These are phyloP conservation scores for Lamproptera curius DNA, from an alignment of 2,888 invertebrate species.

Conservation along the genomic window DNA sequence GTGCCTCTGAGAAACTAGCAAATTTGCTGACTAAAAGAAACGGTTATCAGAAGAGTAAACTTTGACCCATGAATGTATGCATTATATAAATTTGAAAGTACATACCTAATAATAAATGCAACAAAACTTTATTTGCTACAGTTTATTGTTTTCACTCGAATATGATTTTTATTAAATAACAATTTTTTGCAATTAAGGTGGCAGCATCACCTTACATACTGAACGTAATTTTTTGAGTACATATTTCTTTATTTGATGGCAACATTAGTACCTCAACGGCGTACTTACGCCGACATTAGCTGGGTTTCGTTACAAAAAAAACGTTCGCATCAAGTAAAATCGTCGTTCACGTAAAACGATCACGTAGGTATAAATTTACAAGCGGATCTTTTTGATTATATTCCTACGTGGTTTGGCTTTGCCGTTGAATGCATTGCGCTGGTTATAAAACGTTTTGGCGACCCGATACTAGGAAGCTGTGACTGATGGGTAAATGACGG, in stretches of 20 bases:
- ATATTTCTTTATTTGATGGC: slow-evolving; percentile 3
- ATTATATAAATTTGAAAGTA: too few species aligned
- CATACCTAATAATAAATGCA: too few species aligned
- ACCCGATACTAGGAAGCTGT: slow-evolving; percentile 23
- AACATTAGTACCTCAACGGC: slow-evolving; percentile 4
- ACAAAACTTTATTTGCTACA: too few species aligned
- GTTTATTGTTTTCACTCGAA: too few species aligned
- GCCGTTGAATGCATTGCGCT: slow-evolving; percentile 38
- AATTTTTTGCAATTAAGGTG: too few species aligned
- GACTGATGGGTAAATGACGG: slow-evolving; percentile 2
- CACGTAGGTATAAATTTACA: slow-evolving; percentile 50
- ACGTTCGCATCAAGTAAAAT: slow-evolving; percentile 32
- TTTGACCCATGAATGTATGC: too few species aligned
- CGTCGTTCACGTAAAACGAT: slow-evolving; percentile 41
- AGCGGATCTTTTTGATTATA: slow-evolving; percentile 59
- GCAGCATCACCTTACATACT: too few species aligned
- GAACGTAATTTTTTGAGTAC: neutral
- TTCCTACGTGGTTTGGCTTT: slow-evolving; percentile 52
- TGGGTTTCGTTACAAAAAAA: slow-evolving; percentile 24
- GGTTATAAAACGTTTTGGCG: slow-evolving; percentile 41
- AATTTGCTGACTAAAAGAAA: too few species aligned
- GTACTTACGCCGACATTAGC: slow-evolving; percentile 2
- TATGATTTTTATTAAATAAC: too few species aligned
- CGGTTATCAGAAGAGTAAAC: too few species aligned
- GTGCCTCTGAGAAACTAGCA: too few species aligned